A percentile compares a stretch with the other conserved stretches of the same genome.
These are phyloP conservation scores for Oreochromis spilurus DNA, from an alignment of 2,113 vertebrate genomes.

Conservation along the genomic window DNA sequence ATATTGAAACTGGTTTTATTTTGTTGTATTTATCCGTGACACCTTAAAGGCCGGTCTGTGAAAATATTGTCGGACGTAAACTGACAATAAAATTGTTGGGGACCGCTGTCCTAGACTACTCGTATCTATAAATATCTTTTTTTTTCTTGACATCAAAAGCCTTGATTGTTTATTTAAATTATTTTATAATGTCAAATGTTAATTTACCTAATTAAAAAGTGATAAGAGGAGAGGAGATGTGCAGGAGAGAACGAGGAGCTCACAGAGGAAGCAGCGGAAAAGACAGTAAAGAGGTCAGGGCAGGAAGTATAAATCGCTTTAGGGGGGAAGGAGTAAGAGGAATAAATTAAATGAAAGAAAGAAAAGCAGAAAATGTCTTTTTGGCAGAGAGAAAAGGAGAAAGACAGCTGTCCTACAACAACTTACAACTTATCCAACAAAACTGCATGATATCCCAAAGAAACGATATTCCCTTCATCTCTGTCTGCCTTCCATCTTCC, in stretches of 20 bases:
- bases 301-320: slow-evolving; percentile 17
- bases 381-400: slow-evolving; percentile 31
- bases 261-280: not conserved
- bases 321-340: not conserved
- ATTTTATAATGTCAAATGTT: not conserved
- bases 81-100: no score
- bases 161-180: rapidly evolving
- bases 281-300: slow-evolving; percentile 8
- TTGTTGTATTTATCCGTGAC: no score
- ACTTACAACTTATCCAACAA: slow-evolving; percentile 34
- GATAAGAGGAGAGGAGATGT: not conserved
- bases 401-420: slow-evolving; percentile 64
- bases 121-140: not conserved
- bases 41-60: no score
- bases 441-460: slow-evolving; percentile 19
- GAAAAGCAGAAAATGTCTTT: slow-evolving; percentile 26
- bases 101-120: not conserved
- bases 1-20: no score
- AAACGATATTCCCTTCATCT: slow-evolving; percentile 38
- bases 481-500: slow-evolving; percentile 4
- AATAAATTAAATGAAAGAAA: slow-evolving; percentile 55
- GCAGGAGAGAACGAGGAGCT: not conserved
- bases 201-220: not conserved
- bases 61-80: no score
- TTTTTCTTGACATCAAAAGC: not conserved